phyloP scores from a whole-genome alignment of 1,140 invertebrate species.

The Argopecten irradians region DNA sequence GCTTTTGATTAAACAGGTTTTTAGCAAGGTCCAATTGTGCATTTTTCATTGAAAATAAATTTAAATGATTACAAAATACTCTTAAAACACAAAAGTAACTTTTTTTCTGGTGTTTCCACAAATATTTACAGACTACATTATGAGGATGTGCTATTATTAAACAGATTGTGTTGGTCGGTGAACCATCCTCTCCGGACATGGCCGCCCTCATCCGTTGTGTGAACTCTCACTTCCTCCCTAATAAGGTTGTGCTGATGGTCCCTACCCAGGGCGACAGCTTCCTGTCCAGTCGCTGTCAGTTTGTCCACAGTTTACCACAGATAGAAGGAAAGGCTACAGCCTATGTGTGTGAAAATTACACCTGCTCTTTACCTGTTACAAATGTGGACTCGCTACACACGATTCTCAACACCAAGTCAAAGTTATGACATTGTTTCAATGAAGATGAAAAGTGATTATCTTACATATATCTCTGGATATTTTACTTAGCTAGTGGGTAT shows the following conservation, averaged over 20 bases:
- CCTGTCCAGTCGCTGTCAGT: constrained; percentile 67
- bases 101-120: too few relatives aligned
- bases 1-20: too few relatives aligned
- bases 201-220: constrained; percentile 80
- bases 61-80: too few relatives aligned
- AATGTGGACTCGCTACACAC: constrained; percentile 81
- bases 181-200: constrained; percentile 82
- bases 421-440: background rate
- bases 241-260: constrained; percentile 83
- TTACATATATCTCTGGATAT: too few relatives aligned
- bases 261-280: constrained; percentile 75
- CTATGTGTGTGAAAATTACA: constrained; percentile 88
- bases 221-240: constrained; percentile 83
- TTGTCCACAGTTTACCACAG: constrained; percentile 63
- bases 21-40: too few relatives aligned
- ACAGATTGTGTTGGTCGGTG: constrained; percentile 81
- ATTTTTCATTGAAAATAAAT: too few relatives aligned
- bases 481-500: too few relatives aligned
- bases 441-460: too few relatives aligned
- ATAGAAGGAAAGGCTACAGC: constrained; percentile 82
- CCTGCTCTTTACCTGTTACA: constrained; percentile 88
- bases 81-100: too few relatives aligned
- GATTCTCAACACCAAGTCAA: constrained; percentile 36
- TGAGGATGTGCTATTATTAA: constrained; percentile 26
- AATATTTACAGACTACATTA: too few relatives aligned